phyloP scores from a whole-genome alignment of 2,888 invertebrate genomes.

The Dasysyrphus tricinctus region DNA sequence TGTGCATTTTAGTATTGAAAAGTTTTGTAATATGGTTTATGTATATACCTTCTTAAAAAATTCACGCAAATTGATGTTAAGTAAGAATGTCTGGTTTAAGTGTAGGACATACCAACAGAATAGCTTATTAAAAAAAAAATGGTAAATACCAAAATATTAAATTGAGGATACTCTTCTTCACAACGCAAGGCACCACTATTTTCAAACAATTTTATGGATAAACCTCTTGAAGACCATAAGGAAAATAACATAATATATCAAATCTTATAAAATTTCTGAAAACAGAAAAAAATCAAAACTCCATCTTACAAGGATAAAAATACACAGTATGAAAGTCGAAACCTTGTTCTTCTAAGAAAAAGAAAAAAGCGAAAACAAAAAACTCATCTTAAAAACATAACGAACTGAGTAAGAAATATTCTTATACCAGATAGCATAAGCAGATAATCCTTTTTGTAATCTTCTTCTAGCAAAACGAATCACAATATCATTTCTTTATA shows the following conservation, averaged over 20 bases:
- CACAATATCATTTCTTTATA: slow-evolving; percentile 45
- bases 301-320: background rate
- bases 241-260: slow-evolving; percentile 4
- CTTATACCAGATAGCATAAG: background rate
- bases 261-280: too few species aligned
- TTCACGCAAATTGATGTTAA: too few species aligned
- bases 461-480: slow-evolving; percentile 41
- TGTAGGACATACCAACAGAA: background rate
- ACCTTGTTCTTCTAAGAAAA: background rate
- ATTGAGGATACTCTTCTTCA: slow-evolving; percentile 24
- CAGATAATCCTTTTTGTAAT: slow-evolving; percentile 55
- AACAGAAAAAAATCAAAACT: slow-evolving; percentile 3
- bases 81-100: background rate
- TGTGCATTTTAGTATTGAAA: background rate
- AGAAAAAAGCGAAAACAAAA: slow-evolving; percentile 1
- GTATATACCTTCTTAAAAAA: too few species aligned
- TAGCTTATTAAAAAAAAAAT: background rate
- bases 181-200: slow-evolving; percentile 15
- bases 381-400: slow-evolving; percentile 2
- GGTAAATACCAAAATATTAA: background rate
- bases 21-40: too few species aligned
- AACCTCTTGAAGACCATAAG: slow-evolving; percentile 11
- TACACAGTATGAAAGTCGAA: slow-evolving; percentile 5
- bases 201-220: slow-evolving; percentile 37
- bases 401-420: slow-evolving; percentile 2